Evolutionary conservation across 2,888 invertebrate genomes (phyloP).

Genomic region (Serripes groenlandicus): DNA sequence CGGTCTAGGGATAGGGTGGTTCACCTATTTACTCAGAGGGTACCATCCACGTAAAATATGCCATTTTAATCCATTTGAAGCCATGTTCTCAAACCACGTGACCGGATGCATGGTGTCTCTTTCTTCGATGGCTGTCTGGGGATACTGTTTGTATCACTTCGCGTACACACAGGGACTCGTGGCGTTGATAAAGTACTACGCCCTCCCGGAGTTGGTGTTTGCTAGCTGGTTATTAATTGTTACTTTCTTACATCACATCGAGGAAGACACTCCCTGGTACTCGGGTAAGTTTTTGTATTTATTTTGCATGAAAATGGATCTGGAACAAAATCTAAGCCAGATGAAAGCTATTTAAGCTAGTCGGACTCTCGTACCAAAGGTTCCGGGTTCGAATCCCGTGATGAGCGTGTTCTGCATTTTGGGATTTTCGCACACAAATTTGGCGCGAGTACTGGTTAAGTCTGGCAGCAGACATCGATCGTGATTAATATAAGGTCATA

Average conservation of each 20-base stretch:
- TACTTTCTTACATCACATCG: conserved; percentile 85
- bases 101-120: conserved; percentile 74
- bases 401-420: not conserved
- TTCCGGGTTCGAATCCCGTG: not conserved
- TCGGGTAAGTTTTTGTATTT: conserved; percentile 40
- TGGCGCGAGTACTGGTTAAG: no score
- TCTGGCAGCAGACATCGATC: no score
- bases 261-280: conserved; percentile 84
- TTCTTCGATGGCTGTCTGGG: conserved; percentile 67
- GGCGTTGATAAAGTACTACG: conserved; percentile 76
- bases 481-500: no score
- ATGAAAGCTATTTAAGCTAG: not conserved
- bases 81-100: conserved; percentile 76
- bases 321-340: not conserved
- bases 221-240: conserved; percentile 82
- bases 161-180: conserved; percentile 69
- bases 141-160: conserved; percentile 69
- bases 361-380: not conserved
- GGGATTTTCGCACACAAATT: no score
- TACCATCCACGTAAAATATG: conserved; percentile 79
- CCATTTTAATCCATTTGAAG: conserved; percentile 76
- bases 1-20: conserved; percentile 81
- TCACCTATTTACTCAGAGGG: conserved; percentile 79
- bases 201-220: conserved; percentile 81
- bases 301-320: not conserved